Conservation (phyloP, 64 coral and sea anemone species). For the Montipora cactus region DNA sequence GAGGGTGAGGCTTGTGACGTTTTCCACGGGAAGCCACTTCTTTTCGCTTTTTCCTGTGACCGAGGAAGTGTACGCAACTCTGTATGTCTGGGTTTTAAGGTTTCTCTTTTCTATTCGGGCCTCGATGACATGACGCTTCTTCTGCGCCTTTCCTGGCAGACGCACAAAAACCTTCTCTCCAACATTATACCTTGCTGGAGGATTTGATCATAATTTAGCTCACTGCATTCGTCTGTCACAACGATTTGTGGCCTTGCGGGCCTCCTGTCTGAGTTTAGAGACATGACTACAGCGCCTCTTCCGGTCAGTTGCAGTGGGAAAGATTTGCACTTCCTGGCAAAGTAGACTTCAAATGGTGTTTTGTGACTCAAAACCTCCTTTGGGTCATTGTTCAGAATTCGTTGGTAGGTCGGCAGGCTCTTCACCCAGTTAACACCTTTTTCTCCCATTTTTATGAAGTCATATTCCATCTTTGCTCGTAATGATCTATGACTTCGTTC, state of each 20-base stretch:
- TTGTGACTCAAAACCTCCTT: constrained; percentile 38
- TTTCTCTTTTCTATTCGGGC: too few relatives aligned
- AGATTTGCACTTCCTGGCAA: background rate
- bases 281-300: background rate
- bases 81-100: background rate
- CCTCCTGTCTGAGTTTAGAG: background rate
- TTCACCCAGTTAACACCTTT: constrained; percentile 51
- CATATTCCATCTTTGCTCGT: constrained; percentile 17
- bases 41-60: background rate
- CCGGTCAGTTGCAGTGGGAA: background rate
- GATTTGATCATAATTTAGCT: background rate
- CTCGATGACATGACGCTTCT: too few relatives aligned
- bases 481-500: background rate
- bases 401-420: constrained; percentile 1
- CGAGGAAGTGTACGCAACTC: background rate
- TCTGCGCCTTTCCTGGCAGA: too few relatives aligned
- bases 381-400: constrained; percentile 52
- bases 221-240: constrained; percentile 14
- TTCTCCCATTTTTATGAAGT: constrained; percentile 37
- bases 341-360: constrained; percentile 31
- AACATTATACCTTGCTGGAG: too few relatives aligned
- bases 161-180: background rate
- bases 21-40: background rate
- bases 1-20: background rate
- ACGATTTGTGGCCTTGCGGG: background rate